phyloP scores from a whole-genome alignment of 2,797 vertebrate genomes.

The Crax fasciolata region DNA sequence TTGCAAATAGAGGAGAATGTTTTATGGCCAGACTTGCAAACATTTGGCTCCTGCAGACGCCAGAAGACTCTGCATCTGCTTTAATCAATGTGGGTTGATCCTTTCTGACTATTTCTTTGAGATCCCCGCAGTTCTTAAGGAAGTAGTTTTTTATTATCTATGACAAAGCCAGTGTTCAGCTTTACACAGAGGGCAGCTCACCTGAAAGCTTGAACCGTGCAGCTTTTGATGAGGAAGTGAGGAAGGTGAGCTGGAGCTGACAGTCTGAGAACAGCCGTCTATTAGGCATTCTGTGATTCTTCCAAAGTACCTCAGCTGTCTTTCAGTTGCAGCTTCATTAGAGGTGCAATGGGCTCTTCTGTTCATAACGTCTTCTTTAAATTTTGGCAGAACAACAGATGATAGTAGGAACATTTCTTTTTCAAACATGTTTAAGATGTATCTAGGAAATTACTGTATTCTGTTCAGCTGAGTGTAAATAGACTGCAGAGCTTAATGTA shows the following conservation, averaged over 20 bases:
- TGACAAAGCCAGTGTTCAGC: not conserved
- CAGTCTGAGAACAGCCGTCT: not conserved
- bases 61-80: conserved; percentile 55
- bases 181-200: conserved; percentile 17
- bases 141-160: not conserved
- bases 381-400: not conserved
- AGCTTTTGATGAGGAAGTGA: not conserved
- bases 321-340: not conserved
- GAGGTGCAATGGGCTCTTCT: not conserved
- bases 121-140: not conserved
- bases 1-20: conserved; percentile 59
- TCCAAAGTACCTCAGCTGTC: not conserved
- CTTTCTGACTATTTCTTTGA: conserved; percentile 37
- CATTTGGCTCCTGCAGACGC: conserved; percentile 40
- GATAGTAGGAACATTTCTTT: not conserved
- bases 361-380: not conserved
- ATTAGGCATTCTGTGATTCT: not conserved
- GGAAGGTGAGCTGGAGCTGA: not conserved
- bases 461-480: conserved; percentile 3
- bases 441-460: conserved; percentile 9
- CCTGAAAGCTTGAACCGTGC: not conserved
- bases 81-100: conserved; percentile 18
- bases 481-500: not conserved
- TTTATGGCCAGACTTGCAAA: conserved; percentile 50
- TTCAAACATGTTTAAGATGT: not conserved